Evolutionary conservation across 2,797 vertebrate species (phyloP), one percentile per base, ranked within the genome.

Genomic region (Arctocebus calabarensis): DNA sequence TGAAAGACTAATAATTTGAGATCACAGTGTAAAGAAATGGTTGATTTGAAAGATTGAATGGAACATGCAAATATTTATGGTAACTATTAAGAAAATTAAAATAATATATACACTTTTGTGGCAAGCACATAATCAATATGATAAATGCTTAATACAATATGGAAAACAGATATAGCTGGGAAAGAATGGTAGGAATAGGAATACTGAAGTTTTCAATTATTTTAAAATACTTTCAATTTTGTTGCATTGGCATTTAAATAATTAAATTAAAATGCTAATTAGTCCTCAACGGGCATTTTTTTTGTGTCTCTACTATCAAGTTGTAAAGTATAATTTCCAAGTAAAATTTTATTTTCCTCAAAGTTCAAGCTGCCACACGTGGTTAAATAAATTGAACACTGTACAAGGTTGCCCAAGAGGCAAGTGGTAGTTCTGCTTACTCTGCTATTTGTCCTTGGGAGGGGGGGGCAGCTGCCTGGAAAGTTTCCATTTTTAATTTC

Each of bases 211-310:
- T 73, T 61, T 66, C 5, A 75, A 45, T 81, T 64, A 77, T 70
- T 94, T 84, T 81, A 37, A 71, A 85, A 77, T 85, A 34, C 57
- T 52, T 95, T 48, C 17, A 45, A 66, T 64, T 79, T 87, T 43
- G 1, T 81, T 57, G 32, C 23, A 37, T 3, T 37, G 14, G 17
- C 25, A 32, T 45, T 45, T 59, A 59, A 57, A 74, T 48, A n/a
- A 90, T 81, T 45, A 61, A 74, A 89, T 83, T 70, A 45, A 88
- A 90, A 86, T 77, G 34, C 23, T 40, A 57, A 73, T 52, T 55
- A 19, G 5, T 84, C 91, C 93, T 5, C 12, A 2, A 34, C 14
- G 4, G 77, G 5, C 9, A 62, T 3, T 4, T 81, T 75, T 75
- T 75, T 40, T 82, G 43, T 55, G 14, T 7, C 14, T n/a, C 25